Conservation (phyloP, 2,888 invertebrate species). For the Tuta absoluta region DNA sequence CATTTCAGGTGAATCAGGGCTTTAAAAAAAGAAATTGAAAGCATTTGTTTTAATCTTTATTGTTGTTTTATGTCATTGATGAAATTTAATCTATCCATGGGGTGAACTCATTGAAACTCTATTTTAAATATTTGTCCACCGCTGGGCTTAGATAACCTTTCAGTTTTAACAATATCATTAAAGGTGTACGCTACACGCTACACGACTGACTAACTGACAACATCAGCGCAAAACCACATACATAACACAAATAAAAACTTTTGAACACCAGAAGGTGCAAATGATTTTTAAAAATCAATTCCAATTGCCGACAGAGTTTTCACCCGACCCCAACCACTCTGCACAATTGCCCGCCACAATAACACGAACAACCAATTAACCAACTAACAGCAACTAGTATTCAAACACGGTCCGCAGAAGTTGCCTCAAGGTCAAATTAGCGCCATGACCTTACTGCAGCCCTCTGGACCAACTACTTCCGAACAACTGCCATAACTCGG, state of each 20-base stretch:
- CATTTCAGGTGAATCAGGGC: no score
- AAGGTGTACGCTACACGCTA: no score
- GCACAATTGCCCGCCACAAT: slow-evolving; percentile 26
- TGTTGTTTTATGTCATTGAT: no score
- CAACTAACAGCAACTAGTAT: slow-evolving; percentile 47
- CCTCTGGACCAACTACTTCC: slow-evolving; percentile 77
- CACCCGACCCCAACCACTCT: background rate
- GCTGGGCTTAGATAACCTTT: no score
- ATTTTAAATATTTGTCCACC: no score
- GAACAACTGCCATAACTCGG: slow-evolving; percentile 81
- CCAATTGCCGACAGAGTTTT: slow-evolving; percentile 16
- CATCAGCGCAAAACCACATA: no score
- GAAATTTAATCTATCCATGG: no score
- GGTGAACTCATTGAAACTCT: no score
- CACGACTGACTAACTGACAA: no score
- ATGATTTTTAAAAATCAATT: background rate
- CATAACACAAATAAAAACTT: background rate
- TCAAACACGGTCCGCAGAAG: slow-evolving; percentile 59
- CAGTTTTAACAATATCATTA: no score
- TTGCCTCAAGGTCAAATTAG: slow-evolving; percentile 78
- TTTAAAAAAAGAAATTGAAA: no score
- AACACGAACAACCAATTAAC: slow-evolving; percentile 43
- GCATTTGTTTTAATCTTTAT: no score
- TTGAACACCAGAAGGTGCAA: background rate
- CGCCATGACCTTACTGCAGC: slow-evolving; percentile 77